A percentile compares a stretch with the other conserved stretches of the same genome.
phyloP scores from a whole-genome alignment of 2,888 invertebrate genomes.

The Cosmopolites sordidus region DNA sequence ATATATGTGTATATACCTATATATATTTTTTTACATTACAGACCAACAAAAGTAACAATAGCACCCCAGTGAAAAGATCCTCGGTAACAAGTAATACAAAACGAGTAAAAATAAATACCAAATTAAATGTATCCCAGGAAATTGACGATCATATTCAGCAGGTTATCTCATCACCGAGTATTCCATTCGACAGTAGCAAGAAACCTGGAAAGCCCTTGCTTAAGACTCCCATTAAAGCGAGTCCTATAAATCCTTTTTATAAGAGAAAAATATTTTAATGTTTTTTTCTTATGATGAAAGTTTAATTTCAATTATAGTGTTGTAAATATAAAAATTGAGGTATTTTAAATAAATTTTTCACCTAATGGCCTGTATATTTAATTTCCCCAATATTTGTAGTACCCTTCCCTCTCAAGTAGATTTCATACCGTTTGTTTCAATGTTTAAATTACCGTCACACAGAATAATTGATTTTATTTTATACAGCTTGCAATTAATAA shows the following conservation, averaged over 20 bases:
- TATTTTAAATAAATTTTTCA: too few species aligned
- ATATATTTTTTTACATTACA: neutral
- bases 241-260: constrained; percentile 76
- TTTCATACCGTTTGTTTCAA: too few species aligned
- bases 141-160: constrained; percentile 69
- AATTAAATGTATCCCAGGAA: constrained; percentile 67
- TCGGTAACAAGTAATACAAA: constrained; percentile 46
- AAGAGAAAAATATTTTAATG: constrained; percentile 35
- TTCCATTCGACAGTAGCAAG: constrained; percentile 69
- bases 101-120: constrained; percentile 69
- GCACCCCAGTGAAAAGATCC: too few species aligned
- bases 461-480: too few species aligned
- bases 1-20: too few species aligned
- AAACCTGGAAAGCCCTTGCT: constrained; percentile 69
- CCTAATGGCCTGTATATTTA: too few species aligned
- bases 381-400: too few species aligned
- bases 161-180: constrained; percentile 65
- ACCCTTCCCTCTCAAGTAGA: too few species aligned
- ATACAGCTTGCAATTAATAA: too few species aligned
- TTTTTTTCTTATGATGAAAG: neutral
- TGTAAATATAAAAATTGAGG: too few species aligned
- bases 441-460: too few species aligned
- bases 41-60: neutral
- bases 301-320: too few species aligned
- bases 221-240: constrained; percentile 60